Conservation (phyloP, 2,888 invertebrate genomes). For the Tetanocera ferruginea region DNA sequence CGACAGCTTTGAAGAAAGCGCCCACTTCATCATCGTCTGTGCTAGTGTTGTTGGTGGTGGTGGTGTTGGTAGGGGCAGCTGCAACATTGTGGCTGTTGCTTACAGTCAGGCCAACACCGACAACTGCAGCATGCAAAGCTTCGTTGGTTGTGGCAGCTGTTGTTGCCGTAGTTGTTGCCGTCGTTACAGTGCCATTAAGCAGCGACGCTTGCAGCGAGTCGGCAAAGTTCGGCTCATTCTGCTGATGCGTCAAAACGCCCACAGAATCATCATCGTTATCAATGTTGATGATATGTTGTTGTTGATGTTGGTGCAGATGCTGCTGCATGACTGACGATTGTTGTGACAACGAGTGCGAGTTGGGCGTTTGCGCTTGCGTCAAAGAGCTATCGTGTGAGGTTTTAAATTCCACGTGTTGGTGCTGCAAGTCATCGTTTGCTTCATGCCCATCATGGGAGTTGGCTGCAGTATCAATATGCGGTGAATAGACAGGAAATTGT, state of each 20-base stretch:
- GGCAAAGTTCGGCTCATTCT: constrained; percentile 23
- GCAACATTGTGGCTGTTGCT: constrained; percentile 12
- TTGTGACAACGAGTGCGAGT: constrained; percentile 29
- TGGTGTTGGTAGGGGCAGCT: constrained; percentile 16
- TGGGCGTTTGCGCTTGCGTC: constrained; percentile 19
- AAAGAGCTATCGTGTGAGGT: constrained; percentile 18
- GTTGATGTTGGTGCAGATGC: constrained; percentile 40
- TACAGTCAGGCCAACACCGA: constrained; percentile 46
- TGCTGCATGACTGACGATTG: constrained; percentile 33
- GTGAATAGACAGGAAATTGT: constrained; percentile 48
- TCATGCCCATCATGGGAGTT: constrained; percentile 36
- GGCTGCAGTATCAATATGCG: constrained; percentile 28
- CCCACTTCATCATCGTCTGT: constrained; percentile 65
- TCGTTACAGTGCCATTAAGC: constrained; percentile 14
- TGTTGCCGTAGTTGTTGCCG: constrained; percentile 7
- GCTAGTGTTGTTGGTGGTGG: constrained; percentile 45
- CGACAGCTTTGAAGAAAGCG: constrained; percentile 65
- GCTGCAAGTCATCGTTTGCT: constrained; percentile 34
- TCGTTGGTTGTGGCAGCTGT: neutral
- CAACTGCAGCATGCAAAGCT: neutral
- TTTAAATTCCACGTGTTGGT: constrained; percentile 16
- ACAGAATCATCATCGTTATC: constrained; percentile 8
- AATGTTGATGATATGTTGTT: constrained; percentile 42
- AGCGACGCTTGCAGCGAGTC: constrained; percentile 2
- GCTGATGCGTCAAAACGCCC: constrained; percentile 16